These are phyloP conservation scores for Volucella inanis DNA, from an alignment of 2,888 invertebrate species.

Conservation along the genomic window DNA sequence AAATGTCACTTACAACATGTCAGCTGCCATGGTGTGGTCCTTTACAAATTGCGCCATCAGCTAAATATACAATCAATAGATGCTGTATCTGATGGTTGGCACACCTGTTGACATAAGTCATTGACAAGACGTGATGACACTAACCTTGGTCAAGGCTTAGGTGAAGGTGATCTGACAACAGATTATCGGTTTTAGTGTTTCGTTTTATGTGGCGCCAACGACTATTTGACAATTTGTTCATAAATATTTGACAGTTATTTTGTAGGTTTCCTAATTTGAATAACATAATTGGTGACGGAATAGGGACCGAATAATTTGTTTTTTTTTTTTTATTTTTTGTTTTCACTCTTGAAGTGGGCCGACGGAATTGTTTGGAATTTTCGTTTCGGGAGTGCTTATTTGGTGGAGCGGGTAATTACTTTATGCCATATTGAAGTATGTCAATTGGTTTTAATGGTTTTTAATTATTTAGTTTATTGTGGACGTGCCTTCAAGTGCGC, in stretches of 20 bases:
- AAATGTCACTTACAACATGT: constrained; percentile 16
- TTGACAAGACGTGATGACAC: constrained; percentile 1
- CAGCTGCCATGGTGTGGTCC: too few species aligned
- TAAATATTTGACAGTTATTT: background rate
- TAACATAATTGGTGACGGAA: constrained; percentile 19
- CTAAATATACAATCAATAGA: background rate
- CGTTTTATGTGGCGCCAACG: constrained; percentile 40
- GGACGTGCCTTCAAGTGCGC: background rate
- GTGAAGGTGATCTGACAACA: constrained; percentile 41
- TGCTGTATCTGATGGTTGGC: background rate
- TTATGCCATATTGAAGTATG: constrained; percentile 23
- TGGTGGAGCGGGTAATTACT: constrained; percentile 26
- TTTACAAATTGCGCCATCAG: background rate
- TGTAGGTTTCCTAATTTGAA: constrained; percentile 4
- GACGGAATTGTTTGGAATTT: background rate
- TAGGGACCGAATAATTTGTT: background rate
- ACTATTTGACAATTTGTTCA: constrained; percentile 15
- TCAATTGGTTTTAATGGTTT: constrained; percentile 26
- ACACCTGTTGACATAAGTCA: constrained; percentile 25
- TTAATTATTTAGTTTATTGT: constrained; percentile 31
- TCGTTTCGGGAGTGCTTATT: background rate
- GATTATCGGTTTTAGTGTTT: constrained; percentile 25
- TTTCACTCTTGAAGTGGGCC: constrained; percentile 6
- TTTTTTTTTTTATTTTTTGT: background rate
- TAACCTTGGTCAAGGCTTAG: constrained; percentile 56